phyloP scores from a whole-genome alignment of 2,888 invertebrate genomes.

The Acronicta psi region DNA sequence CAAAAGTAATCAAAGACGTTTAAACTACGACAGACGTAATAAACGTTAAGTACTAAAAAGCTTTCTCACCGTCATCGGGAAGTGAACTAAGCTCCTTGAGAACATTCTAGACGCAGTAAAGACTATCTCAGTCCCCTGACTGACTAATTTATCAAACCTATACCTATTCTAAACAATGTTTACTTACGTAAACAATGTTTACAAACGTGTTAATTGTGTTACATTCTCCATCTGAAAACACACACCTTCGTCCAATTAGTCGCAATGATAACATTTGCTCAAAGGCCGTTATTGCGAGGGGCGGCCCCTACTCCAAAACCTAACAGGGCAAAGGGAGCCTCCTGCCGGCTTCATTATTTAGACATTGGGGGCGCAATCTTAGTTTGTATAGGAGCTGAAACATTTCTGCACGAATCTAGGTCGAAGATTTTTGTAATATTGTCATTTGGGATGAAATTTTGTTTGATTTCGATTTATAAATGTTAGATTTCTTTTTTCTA shows the following conservation, averaged over 20 bases:
- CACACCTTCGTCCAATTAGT: constrained; percentile 66
- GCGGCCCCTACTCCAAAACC: constrained; percentile 25
- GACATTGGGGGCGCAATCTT: constrained; percentile 33
- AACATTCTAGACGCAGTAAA: not conserved
- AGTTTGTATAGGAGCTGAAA: constrained; percentile 28
- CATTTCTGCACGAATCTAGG: constrained; percentile 37
- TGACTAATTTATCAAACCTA: constrained; percentile 35
- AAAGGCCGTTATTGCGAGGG: constrained; percentile 68
- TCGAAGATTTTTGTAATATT: constrained; percentile 19
- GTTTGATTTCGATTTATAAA: not conserved
- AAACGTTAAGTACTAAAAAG: no score
- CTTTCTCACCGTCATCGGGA: no score
- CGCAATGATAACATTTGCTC: constrained; percentile 72
- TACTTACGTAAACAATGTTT: constrained; percentile 21
- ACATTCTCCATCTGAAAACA: constrained; percentile 31
- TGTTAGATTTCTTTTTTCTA: no score
- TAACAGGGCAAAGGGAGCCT: constrained; percentile 13
- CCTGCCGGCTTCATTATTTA: constrained; percentile 46
- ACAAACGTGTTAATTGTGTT: constrained; percentile 28
- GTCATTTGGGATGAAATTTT: not conserved
- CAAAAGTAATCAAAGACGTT: no score
- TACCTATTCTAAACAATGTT: constrained; percentile 1
- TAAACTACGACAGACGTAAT: no score
- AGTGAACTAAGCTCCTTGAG: no score
- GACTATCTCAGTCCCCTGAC: not conserved